Evolutionary conservation across 35 echinoderm and acorn worm species (phyloP).

Genomic region (Lytechinus pictus): DNA sequence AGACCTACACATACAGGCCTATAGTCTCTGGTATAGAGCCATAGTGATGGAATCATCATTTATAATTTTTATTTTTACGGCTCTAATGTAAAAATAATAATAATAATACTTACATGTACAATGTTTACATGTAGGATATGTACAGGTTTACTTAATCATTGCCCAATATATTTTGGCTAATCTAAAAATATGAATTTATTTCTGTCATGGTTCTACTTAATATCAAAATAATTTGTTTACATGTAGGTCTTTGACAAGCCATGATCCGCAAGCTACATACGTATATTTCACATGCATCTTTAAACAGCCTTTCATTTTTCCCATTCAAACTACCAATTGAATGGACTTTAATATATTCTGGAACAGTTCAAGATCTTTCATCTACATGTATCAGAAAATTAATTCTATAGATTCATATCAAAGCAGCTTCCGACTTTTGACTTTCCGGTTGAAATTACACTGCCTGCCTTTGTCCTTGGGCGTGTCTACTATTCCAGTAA

Average conservation of each 20-base stretch:
- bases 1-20: too few relatives aligned
- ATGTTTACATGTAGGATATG: not conserved
- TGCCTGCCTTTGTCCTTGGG: not conserved
- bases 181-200: too few relatives aligned
- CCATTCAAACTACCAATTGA: not conserved
- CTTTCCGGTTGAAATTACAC: not conserved
- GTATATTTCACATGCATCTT: not conserved
- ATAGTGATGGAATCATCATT: too few relatives aligned
- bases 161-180: too few relatives aligned
- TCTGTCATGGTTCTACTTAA: too few relatives aligned
- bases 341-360: not conserved
- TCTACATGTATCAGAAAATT: not conserved
- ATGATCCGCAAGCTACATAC: not conserved
- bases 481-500: not conserved
- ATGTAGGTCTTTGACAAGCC: not conserved
- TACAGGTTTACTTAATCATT: too few relatives aligned
- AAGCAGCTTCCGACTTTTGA: not conserved
- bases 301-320: not conserved
- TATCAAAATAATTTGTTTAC: not conserved
- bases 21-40: too few relatives aligned
- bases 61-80: too few relatives aligned
- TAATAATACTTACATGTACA: not conserved
- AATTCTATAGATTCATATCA: not conserved
- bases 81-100: too few relatives aligned
- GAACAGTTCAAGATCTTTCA: not conserved